phyloP scores from a whole-genome alignment of 2,113 vertebrate species.

The Xenopus borealis region DNA sequence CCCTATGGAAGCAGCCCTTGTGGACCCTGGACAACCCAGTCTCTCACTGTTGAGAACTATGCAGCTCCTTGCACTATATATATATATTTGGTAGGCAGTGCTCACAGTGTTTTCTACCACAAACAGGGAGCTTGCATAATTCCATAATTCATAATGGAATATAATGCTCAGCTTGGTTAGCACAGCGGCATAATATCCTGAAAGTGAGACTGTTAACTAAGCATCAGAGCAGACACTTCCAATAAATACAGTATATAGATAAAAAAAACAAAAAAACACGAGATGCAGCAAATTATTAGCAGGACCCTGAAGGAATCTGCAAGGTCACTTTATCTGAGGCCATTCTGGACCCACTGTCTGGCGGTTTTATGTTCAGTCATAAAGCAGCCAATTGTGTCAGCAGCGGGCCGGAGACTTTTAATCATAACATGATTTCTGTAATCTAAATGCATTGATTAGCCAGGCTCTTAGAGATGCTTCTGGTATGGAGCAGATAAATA shows the following conservation, averaged over 20 bases:
- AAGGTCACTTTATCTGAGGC: slow-evolving; percentile 22
- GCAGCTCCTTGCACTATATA: too few species aligned
- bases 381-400: slow-evolving; percentile 3
- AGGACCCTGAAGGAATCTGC: slow-evolving; percentile 9
- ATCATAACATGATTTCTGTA: neutral
- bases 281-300: slow-evolving; percentile 3
- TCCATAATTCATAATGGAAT: too few species aligned
- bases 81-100: too few species aligned
- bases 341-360: slow-evolving; percentile 16
- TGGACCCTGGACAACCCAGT: too few species aligned
- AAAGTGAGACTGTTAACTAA: neutral
- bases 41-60: too few species aligned
- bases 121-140: too few species aligned
- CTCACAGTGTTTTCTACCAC: too few species aligned
- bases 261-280: slow-evolving; percentile 9
- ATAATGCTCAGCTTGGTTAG: too few species aligned
- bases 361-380: slow-evolving; percentile 20
- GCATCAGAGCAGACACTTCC: neutral
- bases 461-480: slow-evolving; percentile 3
- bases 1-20: too few species aligned
- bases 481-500: too few species aligned
- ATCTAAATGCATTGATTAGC: slow-evolving; percentile 6
- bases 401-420: slow-evolving; percentile 1
- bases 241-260: too few species aligned
- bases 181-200: too few species aligned